A percentile compares a stretch with the other conserved stretches of the same genome.
phyloP scores from a whole-genome alignment of 2,888 invertebrate species.

The Acrobeloides nanus region DNA sequence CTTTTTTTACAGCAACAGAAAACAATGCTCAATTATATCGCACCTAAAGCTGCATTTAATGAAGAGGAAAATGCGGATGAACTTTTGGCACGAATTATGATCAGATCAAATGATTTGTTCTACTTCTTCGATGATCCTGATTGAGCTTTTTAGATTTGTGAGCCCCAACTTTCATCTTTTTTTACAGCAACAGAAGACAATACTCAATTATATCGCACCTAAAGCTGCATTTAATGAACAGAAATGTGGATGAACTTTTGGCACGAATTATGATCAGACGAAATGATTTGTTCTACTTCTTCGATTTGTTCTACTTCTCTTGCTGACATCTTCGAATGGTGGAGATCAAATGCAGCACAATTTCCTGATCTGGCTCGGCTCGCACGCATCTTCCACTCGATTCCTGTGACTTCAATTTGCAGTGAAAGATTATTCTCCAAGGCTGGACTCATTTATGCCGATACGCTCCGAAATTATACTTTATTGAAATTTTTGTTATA shows the following conservation, averaged over 20 bases:
- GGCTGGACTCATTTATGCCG: conserved; percentile 6
- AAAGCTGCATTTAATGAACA: too few species aligned
- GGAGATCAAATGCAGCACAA: background rate
- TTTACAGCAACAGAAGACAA: too few species aligned
- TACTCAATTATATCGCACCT: too few species aligned
- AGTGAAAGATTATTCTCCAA: conserved; percentile 7
- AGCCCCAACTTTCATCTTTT: too few species aligned
- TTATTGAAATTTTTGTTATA: too few species aligned
- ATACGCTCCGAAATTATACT: conserved; percentile 8
- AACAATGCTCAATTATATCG: too few species aligned
- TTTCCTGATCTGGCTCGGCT: background rate
- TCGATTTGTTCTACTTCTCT: too few species aligned
- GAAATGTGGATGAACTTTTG: background rate
- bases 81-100: background rate
- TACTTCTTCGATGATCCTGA: conserved; percentile 5
- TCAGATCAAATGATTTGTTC: background rate
- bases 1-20: too few species aligned
- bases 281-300: conserved; percentile 3
- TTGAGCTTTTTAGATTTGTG: too few species aligned
- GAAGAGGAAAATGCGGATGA: background rate
- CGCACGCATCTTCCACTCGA: background rate
- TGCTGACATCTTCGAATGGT: too few species aligned
- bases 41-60: too few species aligned
- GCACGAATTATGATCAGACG: conserved; percentile 2
- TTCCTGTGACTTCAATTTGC: conserved; percentile 5